Evolutionary conservation across 2,797 vertebrate species (phyloP), one percentile per base, ranked within the genome.

Genomic region (Gymnoscopelus microlampas): DNA sequence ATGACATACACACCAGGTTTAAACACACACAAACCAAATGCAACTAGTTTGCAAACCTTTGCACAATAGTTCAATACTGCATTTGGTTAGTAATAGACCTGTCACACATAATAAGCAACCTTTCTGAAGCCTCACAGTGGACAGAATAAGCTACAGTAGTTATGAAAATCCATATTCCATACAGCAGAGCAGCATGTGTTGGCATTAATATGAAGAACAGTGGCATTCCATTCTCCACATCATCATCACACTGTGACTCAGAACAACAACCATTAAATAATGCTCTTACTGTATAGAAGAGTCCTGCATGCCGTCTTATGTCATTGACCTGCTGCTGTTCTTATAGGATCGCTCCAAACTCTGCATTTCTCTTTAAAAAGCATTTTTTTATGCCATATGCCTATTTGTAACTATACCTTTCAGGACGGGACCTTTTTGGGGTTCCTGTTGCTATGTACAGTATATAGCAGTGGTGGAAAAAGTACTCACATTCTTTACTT

Each of bases 161-260:
- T 66, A 66, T 78, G 71, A 32, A 74, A 79, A 81, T 78, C 71
- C 73, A 56, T 58, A n/a, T 68, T 78, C 76, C 60, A 71, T 9
- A 57, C 73, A 62, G 66, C 60, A 69, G 78, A 85, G 82, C 80
- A 82, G 84, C 82, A 77, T 54, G 24, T 61, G 60, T 61, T 84
- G 85, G 79, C 78, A 76, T 84, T 71, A 60, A 81, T 71, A 70
- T 53, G 73, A 39, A 71, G 77, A 89, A 85, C 75, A 78, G 87
- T 73, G 79, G 83, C 87, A 80, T 70, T 70, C 75, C 84, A 81
- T 87, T 87, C 85, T 85, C 83, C 77, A 70, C 84, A 86, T 19
- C 81, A 86, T 19, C 81, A 79, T 79, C 83, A 78, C 81, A 83
- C 71, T 76, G 19, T 19, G 80, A 81, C 71, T 71, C 81, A 73